Percentiles rank a stretch among this genome's conserved stretches.
Evolutionary conservation across 1,140 invertebrate genomes (phyloP).

Genomic region (Caenorhabditis inopinata): DNA sequence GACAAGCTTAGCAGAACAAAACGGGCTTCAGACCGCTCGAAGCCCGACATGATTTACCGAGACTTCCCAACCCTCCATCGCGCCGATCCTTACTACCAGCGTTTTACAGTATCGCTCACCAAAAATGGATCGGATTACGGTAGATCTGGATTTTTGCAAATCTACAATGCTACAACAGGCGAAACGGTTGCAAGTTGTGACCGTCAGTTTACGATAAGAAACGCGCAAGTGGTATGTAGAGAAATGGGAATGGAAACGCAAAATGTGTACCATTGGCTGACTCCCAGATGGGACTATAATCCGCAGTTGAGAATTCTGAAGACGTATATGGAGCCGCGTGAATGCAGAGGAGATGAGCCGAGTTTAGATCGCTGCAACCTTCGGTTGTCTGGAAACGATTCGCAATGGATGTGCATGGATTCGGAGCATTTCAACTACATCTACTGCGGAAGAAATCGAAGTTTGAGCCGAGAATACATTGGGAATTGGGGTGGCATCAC

Average conservation of each 20-base stretch:
- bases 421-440: conserved; percentile 85
- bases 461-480: conserved; percentile 64
- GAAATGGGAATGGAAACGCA: conserved; percentile 86
- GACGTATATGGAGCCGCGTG: conserved; percentile 90
- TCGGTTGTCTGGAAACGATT: conserved; percentile 74
- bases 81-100: conserved; percentile 59
- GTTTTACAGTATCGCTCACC: conserved; percentile 58
- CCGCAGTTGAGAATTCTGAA: conserved; percentile 73
- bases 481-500: conserved; percentile 95
- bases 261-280: conserved; percentile 76
- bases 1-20: neutral
- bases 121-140: conserved; percentile 62
- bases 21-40: conserved; percentile 22
- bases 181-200: conserved; percentile 98
- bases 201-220: conserved; percentile 85
- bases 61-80: conserved; percentile 57
- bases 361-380: conserved; percentile 78
- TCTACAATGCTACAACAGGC: conserved; percentile 87
- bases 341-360: conserved; percentile 79
- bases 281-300: conserved; percentile 67
- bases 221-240: conserved; percentile 87
- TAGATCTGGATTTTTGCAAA: conserved; percentile 80
- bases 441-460: conserved; percentile 75
- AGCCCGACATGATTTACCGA: conserved; percentile 55
- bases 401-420: conserved; percentile 80